Base-by-base conservation (phyloP, 2,797 vertebrate species). In the Selene dorsalis region DNA sequence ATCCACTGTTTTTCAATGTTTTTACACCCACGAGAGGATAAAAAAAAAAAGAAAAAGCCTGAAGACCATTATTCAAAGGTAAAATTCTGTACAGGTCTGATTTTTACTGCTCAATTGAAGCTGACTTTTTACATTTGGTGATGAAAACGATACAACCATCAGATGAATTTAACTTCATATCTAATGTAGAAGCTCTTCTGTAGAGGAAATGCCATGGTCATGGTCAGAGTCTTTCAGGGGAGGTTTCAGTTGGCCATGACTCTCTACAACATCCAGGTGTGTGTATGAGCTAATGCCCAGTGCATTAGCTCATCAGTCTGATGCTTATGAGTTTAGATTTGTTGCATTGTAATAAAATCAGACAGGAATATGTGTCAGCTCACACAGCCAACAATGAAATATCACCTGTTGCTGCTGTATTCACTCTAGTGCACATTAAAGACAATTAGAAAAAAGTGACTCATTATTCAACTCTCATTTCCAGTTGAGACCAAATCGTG, bases 381-480 rank as follows among this genome's bases (percentile, higher is more conserved):
- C 30, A 45, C 30, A 22, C 16, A 35, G 52, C 14, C 60, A 67
- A 57, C 12, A 56, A 59, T 2, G 4, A 56, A 63, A 79, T n/a
- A 67, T n/a, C 8, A 17, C 58, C 32, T 10, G 3, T 11, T 47
- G 14, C 47, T 48, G 1, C n/a, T 38, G 5, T 8, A 20, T 35
- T 3, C 5, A 43, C 38, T 59, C 22, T 1, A 1, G 14, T 14
- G 35, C 58, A 61, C 55, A 71, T 86, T 32, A 53, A 82, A 72
- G 16, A 16, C 55, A 71, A 69, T 77, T 67, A 63, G 10, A 47
- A 47, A 38, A 38, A 69, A 67, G 83, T 75, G 80, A 75, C 58
- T 69, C 65, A 12, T 17, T 38, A 20, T 38, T 26, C 57, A 35
- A 66, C 48, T 75, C 64, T 73, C 55, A 50, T 73, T 80, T 66